Conservation (phyloP, 2,797 vertebrate genomes). For the Coracias cyanogaster region DNA sequence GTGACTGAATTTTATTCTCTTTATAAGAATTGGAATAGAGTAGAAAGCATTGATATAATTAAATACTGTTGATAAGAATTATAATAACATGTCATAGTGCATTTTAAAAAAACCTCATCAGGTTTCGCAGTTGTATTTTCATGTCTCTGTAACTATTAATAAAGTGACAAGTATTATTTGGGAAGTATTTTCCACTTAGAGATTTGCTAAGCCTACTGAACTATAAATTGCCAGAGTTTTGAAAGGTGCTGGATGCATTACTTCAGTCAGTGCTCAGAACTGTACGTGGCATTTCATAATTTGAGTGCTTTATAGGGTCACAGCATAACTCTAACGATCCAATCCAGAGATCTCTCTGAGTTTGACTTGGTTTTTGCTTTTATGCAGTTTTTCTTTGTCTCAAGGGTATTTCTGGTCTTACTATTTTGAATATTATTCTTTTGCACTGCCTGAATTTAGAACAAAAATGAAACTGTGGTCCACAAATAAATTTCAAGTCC, state of each 20-base stretch:
- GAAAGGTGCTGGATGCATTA: neutral
- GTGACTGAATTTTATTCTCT: constrained; percentile 76
- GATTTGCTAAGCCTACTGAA: neutral
- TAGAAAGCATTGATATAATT: neutral
- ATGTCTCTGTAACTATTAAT: constrained; percentile 3
- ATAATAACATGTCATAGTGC: neutral
- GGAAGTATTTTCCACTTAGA: constrained; percentile 3
- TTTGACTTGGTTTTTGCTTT: neutral
- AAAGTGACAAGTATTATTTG: neutral
- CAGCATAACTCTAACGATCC: neutral
- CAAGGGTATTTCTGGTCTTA: neutral
- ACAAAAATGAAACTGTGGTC: neutral
- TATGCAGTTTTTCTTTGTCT: neutral
- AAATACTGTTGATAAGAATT: neutral
- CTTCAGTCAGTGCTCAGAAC: neutral
- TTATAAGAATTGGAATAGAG: neutral
- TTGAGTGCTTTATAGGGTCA: neutral
- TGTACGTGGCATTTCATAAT: neutral
- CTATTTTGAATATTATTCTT: neutral
- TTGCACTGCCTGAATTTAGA: neutral
- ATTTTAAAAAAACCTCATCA: neutral
- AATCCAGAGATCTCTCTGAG: neutral
- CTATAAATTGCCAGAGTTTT: neutral
- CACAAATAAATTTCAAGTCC: neutral
- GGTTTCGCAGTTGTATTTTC: constrained; percentile 1